A percentile compares a stretch with the other conserved stretches of the same genome.
Evolutionary conservation across 1,140 invertebrate species (phyloP).

Genomic region (Drosophila bocki): DNA sequence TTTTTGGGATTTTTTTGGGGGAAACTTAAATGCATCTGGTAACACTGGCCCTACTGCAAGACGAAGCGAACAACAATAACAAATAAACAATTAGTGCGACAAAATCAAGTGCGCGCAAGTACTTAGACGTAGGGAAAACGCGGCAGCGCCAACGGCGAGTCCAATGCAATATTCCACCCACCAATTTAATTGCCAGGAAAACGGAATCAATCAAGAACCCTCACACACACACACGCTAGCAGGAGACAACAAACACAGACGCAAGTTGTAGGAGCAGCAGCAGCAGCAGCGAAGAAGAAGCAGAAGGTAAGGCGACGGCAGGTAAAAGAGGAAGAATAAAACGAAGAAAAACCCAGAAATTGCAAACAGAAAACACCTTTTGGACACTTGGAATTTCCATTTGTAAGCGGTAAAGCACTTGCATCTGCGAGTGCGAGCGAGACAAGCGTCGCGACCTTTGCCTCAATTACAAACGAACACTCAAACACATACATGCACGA

Average conservation of each 20-base stretch:
- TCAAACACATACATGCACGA: conserved; percentile 34
- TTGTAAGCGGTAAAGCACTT: conserved; percentile 9
- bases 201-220: conserved; percentile 8
- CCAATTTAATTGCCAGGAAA: conserved; percentile 8
- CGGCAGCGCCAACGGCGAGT: conserved; percentile 6
- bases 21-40: no score
- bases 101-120: conserved; percentile 16
- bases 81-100: conserved; percentile 42
- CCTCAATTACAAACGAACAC: conserved; percentile 78
- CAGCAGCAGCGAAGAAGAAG: conserved; percentile 29
- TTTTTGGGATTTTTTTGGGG: no score
- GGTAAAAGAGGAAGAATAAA: conserved; percentile 26
- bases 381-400: conserved; percentile 58
- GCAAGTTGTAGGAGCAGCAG: conserved; percentile 44
- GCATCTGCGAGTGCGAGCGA: conserved; percentile 25
- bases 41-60: not conserved
- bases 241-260: conserved; percentile 51
- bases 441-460: conserved; percentile 69
- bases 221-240: conserved; percentile 29
- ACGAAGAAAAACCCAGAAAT: conserved; percentile 28
- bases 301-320: conserved; percentile 48
- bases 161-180: conserved; percentile 12
- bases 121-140: conserved; percentile 10
- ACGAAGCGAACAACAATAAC: conserved; percentile 27
- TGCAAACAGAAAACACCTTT: conserved; percentile 46